Evolutionary conservation across 2,113 vertebrate genomes (phyloP), one percentile per base, ranked within the genome.

Genomic region (Psittacara wagleri): DNA sequence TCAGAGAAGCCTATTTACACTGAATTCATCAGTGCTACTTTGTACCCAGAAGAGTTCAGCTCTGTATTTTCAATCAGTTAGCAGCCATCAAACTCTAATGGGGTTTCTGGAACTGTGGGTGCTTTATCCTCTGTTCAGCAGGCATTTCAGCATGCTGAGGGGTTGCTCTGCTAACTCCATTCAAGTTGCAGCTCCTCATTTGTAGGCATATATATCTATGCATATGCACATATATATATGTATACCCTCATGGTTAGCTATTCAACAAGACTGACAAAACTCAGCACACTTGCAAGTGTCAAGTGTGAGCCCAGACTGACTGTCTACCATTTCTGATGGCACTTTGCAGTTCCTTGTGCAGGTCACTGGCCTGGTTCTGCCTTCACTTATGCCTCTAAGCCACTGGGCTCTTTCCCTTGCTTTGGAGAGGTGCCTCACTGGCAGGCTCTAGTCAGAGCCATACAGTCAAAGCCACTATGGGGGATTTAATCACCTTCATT

Each of bases 1-100:
- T 85, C 77, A 55, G 80, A 83, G 68, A 27, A 91, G 86, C 62
- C 81, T 12, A 15, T 96, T 95, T 86, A 31, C 16, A 33, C 84
- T 6, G 91, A 92, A 88, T 94, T 92, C 61, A 88, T 93, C 76
- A 95, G 90, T 35, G 49, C 64, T 68, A 64, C 86, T 92, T 83
- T 93, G 94, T 95, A 57, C 91, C 92, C 93, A 85, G 84, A 29
- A 75, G 79, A 94, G 86, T 28, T 74, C 82, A 54, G 85, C 83
- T 91, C 86, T 95, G 49, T 94, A 41, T 63, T 96, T 93, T 88
- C 94, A 74, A 90, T 95, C 92, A 95, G 83, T 89, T 83, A 92
- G 87, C 9, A 61, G 83, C 94, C 85, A 81, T 92, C 82, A 88
- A 51, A 33, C 81, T 46, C 86, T 95, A 66, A 94, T 89, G 93